Base-by-base conservation (phyloP, 2,888 invertebrate species). In the Phengaris arion region DNA sequence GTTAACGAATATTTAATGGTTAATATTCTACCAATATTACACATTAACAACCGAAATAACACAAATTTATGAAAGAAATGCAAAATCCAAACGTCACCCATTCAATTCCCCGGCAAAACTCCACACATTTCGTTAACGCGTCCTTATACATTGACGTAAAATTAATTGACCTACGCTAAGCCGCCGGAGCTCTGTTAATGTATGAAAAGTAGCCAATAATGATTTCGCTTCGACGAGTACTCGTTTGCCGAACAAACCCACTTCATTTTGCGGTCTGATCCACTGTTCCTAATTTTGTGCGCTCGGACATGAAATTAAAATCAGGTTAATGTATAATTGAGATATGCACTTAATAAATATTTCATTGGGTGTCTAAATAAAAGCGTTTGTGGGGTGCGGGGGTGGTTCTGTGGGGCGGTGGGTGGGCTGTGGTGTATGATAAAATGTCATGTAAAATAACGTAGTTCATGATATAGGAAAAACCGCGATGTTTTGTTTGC, bases 291-390 rank as follows among this genome's bases (percentile, higher is more conserved):
- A 93, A 93, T 91, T 92, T 92, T 87, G 89, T 84, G 84, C 92
- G 89, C 88, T 91, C 89, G 90, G 77, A 89, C 92, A 91, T 90
- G 91, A 93, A 93, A 93, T 93, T 93, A 93, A 93, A 93, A 93
- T 89, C 89, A 86, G 91, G 89, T 92, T 91, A 89, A 91, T 91
- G 91, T 91, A 89, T 90, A 88, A 92, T 90, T 90, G 91, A 87
- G 90, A 91, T 91, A 91, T 91, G 89, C 89, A 90, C 89, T 93
- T 89, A 90, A 92, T 93, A 90, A 91, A 93, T 93, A 92, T 92
- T 92, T 92, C 93, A 93, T 93, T 92, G 91, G 91, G 90, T 91
- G 89, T 89, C 92, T 92, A 93, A 93, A 92, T 93, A 93, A 92
- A 91, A 89, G 90, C 89, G 84, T 80, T 83, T 83, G 80, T 81